Percentiles rank a stretch among this genome's conserved stretches.
These are phyloP conservation scores for Synanceia verrucosa DNA, from an alignment of 2,797 vertebrate species.

Conservation along the genomic window DNA sequence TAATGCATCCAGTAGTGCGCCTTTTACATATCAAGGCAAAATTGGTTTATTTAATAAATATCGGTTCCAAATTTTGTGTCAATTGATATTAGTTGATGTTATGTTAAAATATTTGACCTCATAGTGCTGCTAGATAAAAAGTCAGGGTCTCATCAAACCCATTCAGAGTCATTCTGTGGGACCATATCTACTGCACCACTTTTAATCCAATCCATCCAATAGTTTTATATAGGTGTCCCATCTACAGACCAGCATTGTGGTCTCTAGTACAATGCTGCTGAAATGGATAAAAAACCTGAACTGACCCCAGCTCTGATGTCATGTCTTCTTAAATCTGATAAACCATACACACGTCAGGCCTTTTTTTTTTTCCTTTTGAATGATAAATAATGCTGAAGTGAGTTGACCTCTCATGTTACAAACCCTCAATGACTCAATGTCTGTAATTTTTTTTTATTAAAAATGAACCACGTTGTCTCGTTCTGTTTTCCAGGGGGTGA, in stretches of 20 bases:
- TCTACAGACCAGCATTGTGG: neutral
- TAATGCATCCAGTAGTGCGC: neutral
- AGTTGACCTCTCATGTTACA: neutral
- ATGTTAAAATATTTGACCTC: no score
- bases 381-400: neutral
- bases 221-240: no score
- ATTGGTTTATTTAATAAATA: neutral
- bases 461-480: slow-evolving; percentile 15
- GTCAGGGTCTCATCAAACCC: neutral
- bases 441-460: slow-evolving; percentile 15
- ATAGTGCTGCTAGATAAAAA: no score
- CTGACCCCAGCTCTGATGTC: neutral
- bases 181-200: neutral
- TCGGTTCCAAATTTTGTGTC: neutral
- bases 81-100: neutral
- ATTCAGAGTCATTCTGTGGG: neutral
- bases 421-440: neutral
- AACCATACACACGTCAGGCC: neutral
- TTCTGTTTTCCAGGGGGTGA: slow-evolving; percentile 59
- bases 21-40: neutral
- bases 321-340: neutral
- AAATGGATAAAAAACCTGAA: neutral
- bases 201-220: neutral
- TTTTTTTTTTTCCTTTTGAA: neutral
- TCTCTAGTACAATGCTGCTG: neutral